Evolutionary conservation across 1,140 invertebrate genomes (phyloP), one percentile per base, ranked within the genome.

Genomic region (Penaeus vannamei): DNA sequence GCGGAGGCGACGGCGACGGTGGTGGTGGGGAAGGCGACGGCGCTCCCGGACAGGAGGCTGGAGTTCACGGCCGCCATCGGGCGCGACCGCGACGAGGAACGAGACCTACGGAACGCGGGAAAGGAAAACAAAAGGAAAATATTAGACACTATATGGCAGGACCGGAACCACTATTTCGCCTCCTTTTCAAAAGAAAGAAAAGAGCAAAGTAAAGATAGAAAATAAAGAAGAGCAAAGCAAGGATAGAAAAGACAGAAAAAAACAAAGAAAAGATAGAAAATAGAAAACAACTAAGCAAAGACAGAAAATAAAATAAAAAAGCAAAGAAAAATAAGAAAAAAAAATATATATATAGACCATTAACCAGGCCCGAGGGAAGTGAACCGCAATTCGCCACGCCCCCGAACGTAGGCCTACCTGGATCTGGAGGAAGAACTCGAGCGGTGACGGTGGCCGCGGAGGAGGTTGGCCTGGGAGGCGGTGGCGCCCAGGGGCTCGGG

Each of bases 401-500:
- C 7, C 10, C 7, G 26, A 32, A 17, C 7, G 10, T 29, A 76
- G 22, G 42, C n/a, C 10, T 59, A 89, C 87, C 87, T 32, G 29
- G 87, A 77, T 20, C 87, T 89, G 23, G 87, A 84, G 53, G 87
- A 42, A 20, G 82, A 79, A 23, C 72, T 76, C 17, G 87, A 62
- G 46, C n/a, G 72, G 23, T 72, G 66, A 20, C 32, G 66, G 22
- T 72, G 66, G 26, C 77, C 60, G 32, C n/a, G 53, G 42, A 53
- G 64, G n/a, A 84, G 87, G 60, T 42, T 46, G 60, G 29, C 26
- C 32, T 79, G 85, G 14, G 87, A 84, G 82, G 82, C 60, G 23
- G 82, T 84, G 82, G 87, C 87, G 22, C 87, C 87, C 3, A 89
- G 82, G 60, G 87, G 82, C 20, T 89, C 87, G 8, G 82, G 87